Evolutionary conservation across 2,113 vertebrate genomes (phyloP), one percentile per base, ranked within the genome.

Genomic region (Vimba vimba): DNA sequence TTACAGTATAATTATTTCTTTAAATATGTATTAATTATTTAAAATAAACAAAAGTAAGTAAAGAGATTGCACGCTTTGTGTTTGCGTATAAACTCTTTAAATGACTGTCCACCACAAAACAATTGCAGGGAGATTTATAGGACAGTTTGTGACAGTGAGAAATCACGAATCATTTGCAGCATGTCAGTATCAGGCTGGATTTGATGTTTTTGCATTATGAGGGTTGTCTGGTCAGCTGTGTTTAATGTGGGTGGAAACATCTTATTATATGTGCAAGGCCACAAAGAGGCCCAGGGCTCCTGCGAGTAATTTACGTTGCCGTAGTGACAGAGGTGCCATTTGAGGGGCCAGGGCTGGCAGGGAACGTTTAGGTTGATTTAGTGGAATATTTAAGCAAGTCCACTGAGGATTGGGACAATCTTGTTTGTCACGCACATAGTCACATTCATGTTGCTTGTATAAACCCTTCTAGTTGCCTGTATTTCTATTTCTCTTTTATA

Each of bases 261-360:
- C 68, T 36, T 62, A 36, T 84, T 79, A 7, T 80, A 64, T 64
- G 33, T 30, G 15, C 75, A 76, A n/a, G 66, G 59, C 45, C 79
- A 64, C 68, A 82, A 64, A 79, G 55, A 8, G 39, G 45, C 82
- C 36, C 75, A 36, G 47, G 47, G 36, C 43, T 36, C 78, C 68
- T 86, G 15, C 12, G 36, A 45, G 82, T 87, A 77, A 82, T 89
- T 69, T 59, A 55, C 43, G 85, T 86, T 87, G 87, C 86, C 87
- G 68, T 86, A 69, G 64, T 76, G 78, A 90, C 68, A 82, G 62
- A 64, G 71, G 80, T 78, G 79, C 30, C 33, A 73, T 57, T 78
- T 52, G 25, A 75, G 84, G 71, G 76, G 55, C 68, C 74, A 79
- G 75, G 80, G 78, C 81, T 87, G 71, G 43, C 6, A 25, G 77